A percentile compares a stretch with the other conserved stretches of the same genome.
Conservation (phyloP, 1,140 invertebrate species). For the Meloidogyne chitwoodi region DNA sequence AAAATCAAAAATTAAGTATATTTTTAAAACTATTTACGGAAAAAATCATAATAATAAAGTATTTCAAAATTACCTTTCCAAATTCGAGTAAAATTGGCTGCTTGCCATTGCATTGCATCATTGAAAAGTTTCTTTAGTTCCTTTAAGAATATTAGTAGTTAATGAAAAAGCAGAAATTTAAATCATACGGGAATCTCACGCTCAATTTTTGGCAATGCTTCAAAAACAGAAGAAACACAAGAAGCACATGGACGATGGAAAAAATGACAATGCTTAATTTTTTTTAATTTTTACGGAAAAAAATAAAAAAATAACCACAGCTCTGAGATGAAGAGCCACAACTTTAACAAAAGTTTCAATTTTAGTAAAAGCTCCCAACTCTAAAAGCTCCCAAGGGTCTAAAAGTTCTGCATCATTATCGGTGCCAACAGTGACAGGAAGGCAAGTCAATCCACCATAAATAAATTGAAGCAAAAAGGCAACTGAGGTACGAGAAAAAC, state of each 20-base stretch:
- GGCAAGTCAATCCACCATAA: conserved; percentile 51
- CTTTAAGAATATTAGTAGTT: neutral
- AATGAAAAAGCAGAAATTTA: conserved; percentile 28
- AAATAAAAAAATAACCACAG: conserved; percentile 17
- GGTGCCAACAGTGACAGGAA: conserved; percentile 31
- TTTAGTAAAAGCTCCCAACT: conserved; percentile 28
- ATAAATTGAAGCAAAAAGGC: conserved; percentile 53
- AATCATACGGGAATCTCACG: conserved; percentile 25
- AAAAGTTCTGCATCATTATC: conserved; percentile 42
- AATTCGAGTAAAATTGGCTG: conserved; percentile 51
- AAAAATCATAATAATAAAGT: too few species aligned
- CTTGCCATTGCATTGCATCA: conserved; percentile 46
- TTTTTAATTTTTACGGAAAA: neutral
- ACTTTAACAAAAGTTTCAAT: conserved; percentile 37
- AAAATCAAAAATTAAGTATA: too few species aligned
- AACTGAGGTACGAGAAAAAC: conserved; percentile 38
- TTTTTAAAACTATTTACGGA: too few species aligned
- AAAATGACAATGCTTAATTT: conserved; percentile 9
- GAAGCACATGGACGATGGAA: conserved; percentile 47
- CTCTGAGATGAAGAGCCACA: conserved; percentile 39
- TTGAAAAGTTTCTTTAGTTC: conserved; percentile 3
- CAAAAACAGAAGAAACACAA: conserved; percentile 55
- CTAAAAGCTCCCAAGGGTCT: conserved; percentile 52
- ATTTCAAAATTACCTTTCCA: conserved; percentile 48
- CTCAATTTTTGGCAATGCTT: conserved; percentile 44